Percentiles rank a stretch among this genome's conserved stretches.
phyloP scores from a whole-genome alignment of 1,140 invertebrate species.

The Meloidogyne exigua region DNA sequence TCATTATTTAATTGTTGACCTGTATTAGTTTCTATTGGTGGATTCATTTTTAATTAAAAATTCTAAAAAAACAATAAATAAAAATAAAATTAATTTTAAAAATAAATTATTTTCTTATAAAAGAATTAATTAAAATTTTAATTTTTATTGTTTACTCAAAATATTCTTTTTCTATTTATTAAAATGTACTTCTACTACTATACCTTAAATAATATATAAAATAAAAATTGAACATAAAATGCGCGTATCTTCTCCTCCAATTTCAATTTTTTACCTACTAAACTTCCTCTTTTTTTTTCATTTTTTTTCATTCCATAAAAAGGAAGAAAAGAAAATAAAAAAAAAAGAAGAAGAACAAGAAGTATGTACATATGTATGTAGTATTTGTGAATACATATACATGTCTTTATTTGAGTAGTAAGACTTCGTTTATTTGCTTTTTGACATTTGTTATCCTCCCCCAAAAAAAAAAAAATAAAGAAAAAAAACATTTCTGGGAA shows the following conservation, averaged over 20 bases:
- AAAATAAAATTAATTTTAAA: no score
- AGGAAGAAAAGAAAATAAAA: background rate
- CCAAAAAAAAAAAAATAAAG: no score
- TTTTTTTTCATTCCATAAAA: background rate
- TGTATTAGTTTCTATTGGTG: background rate
- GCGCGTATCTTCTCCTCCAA: background rate
- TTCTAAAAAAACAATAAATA: background rate
- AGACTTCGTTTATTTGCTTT: background rate
- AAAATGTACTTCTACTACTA: no score
- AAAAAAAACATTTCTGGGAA: slow-evolving; percentile 5
- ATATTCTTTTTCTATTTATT: no score
- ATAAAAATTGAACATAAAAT: background rate
- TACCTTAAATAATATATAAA: no score
- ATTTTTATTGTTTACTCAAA: no score
- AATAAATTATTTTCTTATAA: no score
- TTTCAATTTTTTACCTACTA: slow-evolving; percentile 1
- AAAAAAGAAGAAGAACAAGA: no score
- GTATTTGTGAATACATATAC: no score
- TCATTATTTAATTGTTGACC: background rate
- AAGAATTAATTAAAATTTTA: no score
- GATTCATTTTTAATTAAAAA: background rate
- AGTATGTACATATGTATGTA: no score
- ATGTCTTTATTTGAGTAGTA: background rate
- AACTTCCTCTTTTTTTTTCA: background rate
- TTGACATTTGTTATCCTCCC: background rate